Percentiles rank a stretch among this genome's conserved stretches.
Conservation (phyloP, 1,140 invertebrate species). For the Helicoverpa armigera region DNA sequence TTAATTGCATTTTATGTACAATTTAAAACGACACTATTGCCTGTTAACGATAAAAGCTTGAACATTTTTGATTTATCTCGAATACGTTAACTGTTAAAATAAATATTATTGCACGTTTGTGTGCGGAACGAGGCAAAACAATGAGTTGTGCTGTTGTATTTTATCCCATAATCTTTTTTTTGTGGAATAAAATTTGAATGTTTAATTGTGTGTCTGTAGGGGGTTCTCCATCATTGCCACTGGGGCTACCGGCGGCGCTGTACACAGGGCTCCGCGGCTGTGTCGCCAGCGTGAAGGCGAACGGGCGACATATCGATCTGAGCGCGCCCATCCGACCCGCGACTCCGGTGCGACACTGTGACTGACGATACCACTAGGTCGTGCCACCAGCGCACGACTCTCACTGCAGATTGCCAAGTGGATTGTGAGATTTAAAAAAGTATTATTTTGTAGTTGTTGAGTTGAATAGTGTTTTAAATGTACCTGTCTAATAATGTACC, state of each 20-base stretch:
- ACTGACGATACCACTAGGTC: slow-evolving; percentile 57
- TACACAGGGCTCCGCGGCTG: slow-evolving; percentile 83
- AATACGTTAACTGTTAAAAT: slow-evolving; percentile 28
- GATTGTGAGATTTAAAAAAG: slow-evolving; percentile 66
- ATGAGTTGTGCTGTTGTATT: slow-evolving; percentile 11
- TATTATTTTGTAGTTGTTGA: slow-evolving; percentile 71
- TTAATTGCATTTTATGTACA: slow-evolving; percentile 12
- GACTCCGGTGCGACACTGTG: slow-evolving; percentile 73
- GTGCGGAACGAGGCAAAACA: slow-evolving; percentile 12
- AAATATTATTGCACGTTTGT: slow-evolving; percentile 25
- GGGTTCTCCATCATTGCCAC: slow-evolving; percentile 82
- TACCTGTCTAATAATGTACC: slow-evolving; percentile 63
- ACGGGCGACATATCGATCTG: slow-evolving; percentile 80
- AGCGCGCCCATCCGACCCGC: slow-evolving; percentile 79
- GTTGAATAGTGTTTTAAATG: slow-evolving; percentile 59
- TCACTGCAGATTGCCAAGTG: slow-evolving; percentile 55
- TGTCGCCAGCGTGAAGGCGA: slow-evolving; percentile 81
- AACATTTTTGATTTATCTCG: slow-evolving; percentile 16
- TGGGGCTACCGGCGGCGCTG: slow-evolving; percentile 80
- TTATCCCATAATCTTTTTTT: slow-evolving; percentile 8
- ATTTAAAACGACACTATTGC: not conserved
- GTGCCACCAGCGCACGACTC: slow-evolving; percentile 29
- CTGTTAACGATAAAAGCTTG: slow-evolving; percentile 17
- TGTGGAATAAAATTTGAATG: not conserved
- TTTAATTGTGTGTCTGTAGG: slow-evolving; percentile 66